Evolutionary conservation across 64 coral and sea anemone species (phyloP).

Genomic region (Catalaphyllia jardinei): DNA sequence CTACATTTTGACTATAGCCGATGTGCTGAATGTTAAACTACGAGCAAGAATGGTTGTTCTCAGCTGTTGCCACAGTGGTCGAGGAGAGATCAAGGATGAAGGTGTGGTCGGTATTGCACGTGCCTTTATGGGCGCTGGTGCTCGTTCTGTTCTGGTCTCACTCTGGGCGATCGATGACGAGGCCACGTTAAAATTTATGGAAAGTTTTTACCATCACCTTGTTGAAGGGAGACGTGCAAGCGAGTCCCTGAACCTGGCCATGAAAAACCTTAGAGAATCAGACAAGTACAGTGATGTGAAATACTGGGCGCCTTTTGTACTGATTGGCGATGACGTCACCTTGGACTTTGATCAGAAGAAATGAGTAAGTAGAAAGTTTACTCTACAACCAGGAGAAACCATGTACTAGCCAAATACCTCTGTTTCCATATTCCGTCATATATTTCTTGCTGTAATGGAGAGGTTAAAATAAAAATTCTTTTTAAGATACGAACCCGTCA

Average conservation of each 20-base stretch:
- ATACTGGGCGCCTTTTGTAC: constrained; percentile 2
- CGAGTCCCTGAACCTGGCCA: not conserved
- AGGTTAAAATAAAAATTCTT: too few relatives aligned
- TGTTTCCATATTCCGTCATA: too few relatives aligned
- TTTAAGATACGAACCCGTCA: too few relatives aligned
- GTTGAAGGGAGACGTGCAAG: not conserved
- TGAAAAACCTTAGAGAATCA: not conserved
- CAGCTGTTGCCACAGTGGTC: not conserved
- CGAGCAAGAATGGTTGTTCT: not conserved
- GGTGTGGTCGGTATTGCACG: constrained; percentile 6
- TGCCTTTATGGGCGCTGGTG: not conserved
- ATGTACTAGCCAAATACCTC: too few relatives aligned
- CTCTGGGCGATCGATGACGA: not conserved
- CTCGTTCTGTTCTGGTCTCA: constrained; percentile 8
- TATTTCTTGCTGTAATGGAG: too few relatives aligned
- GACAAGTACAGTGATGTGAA: not conserved
- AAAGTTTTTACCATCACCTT: not conserved
- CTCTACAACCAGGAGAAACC: too few relatives aligned
- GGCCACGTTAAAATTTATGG: not conserved
- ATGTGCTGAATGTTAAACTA: not conserved
- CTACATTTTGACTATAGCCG: not conserved
- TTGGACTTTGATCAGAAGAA: not conserved
- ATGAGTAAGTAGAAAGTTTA: too few relatives aligned
- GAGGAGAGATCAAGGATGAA: not conserved
- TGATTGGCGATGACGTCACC: not conserved